These are phyloP conservation scores for Auanema sp. DNA, from an alignment of 2,888 invertebrate species.

Conservation along the genomic window DNA sequence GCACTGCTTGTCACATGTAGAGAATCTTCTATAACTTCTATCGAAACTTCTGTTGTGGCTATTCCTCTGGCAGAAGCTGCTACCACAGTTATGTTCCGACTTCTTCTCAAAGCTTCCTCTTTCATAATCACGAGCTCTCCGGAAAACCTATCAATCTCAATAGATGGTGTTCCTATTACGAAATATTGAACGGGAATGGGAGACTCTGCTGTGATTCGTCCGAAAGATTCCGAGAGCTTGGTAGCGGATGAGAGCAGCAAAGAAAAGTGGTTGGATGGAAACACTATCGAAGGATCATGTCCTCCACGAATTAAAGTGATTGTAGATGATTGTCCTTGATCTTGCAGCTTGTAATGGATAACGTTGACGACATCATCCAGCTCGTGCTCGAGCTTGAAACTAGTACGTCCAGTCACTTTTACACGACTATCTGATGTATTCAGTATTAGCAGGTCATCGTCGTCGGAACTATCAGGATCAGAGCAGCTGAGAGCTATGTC, in stretches of 20 bases:
- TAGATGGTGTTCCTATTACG: slow-evolving; percentile 20
- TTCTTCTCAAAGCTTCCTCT: background rate
- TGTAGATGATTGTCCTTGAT: background rate
- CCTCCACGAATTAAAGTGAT: slow-evolving; percentile 9
- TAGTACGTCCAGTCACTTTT: too few relatives aligned
- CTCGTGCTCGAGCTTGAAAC: slow-evolving; percentile 3
- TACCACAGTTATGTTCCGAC: slow-evolving; percentile 2
- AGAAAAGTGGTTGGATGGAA: slow-evolving; percentile 13
- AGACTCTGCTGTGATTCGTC: slow-evolving; percentile 36
- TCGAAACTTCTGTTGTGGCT: slow-evolving; percentile 4
- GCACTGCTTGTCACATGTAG: slow-evolving; percentile 3
- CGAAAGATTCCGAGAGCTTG: slow-evolving; percentile 23
- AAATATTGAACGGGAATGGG: slow-evolving; percentile 25
- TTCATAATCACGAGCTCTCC: slow-evolving; percentile 11
- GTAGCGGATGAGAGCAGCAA: slow-evolving; percentile 19
- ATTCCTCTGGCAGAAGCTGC: background rate
- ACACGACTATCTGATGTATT: too few relatives aligned
- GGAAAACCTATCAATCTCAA: slow-evolving; percentile 1
- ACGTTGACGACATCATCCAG: slow-evolving; percentile 7
- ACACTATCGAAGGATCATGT: slow-evolving; percentile 9
- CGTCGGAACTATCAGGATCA: slow-evolving; percentile 4
- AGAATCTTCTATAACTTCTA: slow-evolving; percentile 18
- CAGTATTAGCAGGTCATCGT: too few relatives aligned
- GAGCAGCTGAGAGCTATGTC: slow-evolving; percentile 10
- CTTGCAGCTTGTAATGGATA: slow-evolving; percentile 5